Evolutionary conservation across 2,888 invertebrate species (phyloP).

Genomic region (Phortica magna): DNA sequence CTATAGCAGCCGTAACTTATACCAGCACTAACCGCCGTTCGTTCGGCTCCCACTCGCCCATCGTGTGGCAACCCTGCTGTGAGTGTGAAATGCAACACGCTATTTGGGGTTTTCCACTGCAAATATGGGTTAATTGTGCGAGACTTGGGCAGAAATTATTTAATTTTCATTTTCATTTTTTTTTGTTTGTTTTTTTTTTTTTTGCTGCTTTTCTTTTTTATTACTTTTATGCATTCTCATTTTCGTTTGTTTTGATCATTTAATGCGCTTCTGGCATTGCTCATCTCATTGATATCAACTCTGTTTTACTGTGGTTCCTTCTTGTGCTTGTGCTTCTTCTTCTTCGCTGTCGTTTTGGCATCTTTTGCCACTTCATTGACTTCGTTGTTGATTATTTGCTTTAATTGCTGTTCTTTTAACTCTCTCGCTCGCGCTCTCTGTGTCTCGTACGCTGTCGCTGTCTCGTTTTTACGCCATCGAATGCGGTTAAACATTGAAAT

Average conservation of each 20-base stretch:
- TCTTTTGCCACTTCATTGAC: not conserved
- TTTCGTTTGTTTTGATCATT: slow-evolving; percentile 53
- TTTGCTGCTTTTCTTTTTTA: slow-evolving; percentile 2
- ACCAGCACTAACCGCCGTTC: not conserved
- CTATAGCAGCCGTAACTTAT: not conserved
- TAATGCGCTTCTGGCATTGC: slow-evolving; percentile 41
- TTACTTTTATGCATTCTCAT: slow-evolving; percentile 18
- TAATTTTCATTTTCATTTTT: slow-evolving; percentile 52
- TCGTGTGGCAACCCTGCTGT: slow-evolving; percentile 53
- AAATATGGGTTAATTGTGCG: slow-evolving; percentile 70
- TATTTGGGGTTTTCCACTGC: slow-evolving; percentile 53
- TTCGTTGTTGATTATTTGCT: not conserved
- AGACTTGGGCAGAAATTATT: slow-evolving; percentile 63
- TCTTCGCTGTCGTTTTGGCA: not conserved
- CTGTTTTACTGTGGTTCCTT: not conserved
- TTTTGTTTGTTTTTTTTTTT: too few species aligned
- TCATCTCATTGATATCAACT: not conserved
- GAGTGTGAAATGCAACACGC: slow-evolving; percentile 73
- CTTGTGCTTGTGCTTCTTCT: not conserved
- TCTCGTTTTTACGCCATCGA: not conserved
- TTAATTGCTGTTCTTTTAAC: not conserved
- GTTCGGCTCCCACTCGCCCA: not conserved
- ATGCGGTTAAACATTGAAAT: slow-evolving; percentile 10
- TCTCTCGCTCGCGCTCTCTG: not conserved
- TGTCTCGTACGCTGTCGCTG: not conserved